Conservation (phyloP, 2,888 invertebrate species). For the Xestia c-nigrum region DNA sequence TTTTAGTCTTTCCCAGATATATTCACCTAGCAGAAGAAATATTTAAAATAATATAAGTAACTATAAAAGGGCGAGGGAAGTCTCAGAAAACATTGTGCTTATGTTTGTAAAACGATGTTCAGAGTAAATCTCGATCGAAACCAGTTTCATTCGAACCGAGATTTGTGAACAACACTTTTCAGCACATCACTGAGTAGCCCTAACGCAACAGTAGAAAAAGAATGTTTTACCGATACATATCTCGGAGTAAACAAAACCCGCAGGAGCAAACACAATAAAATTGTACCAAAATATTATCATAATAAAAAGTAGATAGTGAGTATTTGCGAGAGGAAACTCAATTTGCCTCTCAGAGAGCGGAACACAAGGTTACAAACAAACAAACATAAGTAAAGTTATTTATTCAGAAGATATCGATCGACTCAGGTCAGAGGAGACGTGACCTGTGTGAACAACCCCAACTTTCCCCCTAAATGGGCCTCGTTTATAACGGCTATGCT, state of each 20-base stretch:
- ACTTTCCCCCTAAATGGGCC: slow-evolving; percentile 48
- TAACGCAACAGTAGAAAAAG: too few species aligned
- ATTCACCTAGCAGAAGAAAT: neutral
- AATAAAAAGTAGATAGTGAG: slow-evolving; percentile 48
- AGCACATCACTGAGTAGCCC: too few species aligned
- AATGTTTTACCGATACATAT: slow-evolving; percentile 3
- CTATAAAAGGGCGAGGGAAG: neutral
- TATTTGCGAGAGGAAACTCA: slow-evolving; percentile 52
- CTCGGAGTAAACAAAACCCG: slow-evolving; percentile 28
- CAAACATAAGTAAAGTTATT: slow-evolving; percentile 69
- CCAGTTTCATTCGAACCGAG: neutral
- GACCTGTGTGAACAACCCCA: slow-evolving; percentile 66
- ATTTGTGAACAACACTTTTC: neutral
- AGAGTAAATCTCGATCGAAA: neutral
- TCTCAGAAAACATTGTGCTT: neutral
- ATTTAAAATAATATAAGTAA: neutral
- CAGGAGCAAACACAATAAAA: slow-evolving; percentile 50
- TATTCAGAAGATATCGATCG: slow-evolving; percentile 76
- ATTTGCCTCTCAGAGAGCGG: slow-evolving; percentile 46
- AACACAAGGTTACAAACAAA: slow-evolving; percentile 64
- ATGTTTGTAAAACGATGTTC: neutral
- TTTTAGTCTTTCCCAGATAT: too few species aligned
- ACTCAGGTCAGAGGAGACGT: slow-evolving; percentile 66
- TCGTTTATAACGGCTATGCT: slow-evolving; percentile 65
- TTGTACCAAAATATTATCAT: slow-evolving; percentile 48